Base-by-base conservation (phyloP, 1,140 invertebrate genomes). In the Apis cerana region DNA sequence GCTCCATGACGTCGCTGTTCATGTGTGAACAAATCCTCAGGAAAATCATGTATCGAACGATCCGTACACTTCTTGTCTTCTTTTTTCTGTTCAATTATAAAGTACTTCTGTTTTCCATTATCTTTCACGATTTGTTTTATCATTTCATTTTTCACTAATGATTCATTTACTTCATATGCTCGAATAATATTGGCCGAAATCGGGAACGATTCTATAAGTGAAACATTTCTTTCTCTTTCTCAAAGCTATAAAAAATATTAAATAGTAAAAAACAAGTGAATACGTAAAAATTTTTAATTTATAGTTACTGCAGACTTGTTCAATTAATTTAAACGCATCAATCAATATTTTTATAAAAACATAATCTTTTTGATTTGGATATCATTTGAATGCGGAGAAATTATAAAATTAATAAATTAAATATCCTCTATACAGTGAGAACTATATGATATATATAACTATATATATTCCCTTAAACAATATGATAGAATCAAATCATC, bases 1-100 rank as follows among this genome's bases (percentile, higher is more conserved):
- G 96, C 97, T 1, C 98, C 97, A 17, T 95, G 92, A 21, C 93
- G 93, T 27, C 96, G 92, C 89, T 97, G 94, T 2, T 96, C 93
- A 58, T 95, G 94, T 89, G 94, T 95, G 86, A 97, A 96, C 23
- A 96, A 85, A 81, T 95, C 95, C 0, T 85, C 27, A 0, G 95
- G 95, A 85, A 96, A 96, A 52, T 96, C 95, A 4, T 95, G 89
- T 54, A 94, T 92, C 27, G 94, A 93, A 58, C 92, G 93, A 0
- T 83, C 67, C 13, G 93, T 89, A 83, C 94, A 95, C 0, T 94
- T 94, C 0, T 56, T 9, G 11, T 48, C 17, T 17, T 11, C 5
- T 68, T 0, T 0, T 48, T 8, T 15, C 13, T 43, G 33, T 27
- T 68, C 7, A 10, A 10, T 50, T 13, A 0, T 19, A 19, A 17